Evolutionary conservation across 1,140 invertebrate species (phyloP), one percentile per base, ranked within the genome.

Genomic region (Batillaria attramentaria): DNA sequence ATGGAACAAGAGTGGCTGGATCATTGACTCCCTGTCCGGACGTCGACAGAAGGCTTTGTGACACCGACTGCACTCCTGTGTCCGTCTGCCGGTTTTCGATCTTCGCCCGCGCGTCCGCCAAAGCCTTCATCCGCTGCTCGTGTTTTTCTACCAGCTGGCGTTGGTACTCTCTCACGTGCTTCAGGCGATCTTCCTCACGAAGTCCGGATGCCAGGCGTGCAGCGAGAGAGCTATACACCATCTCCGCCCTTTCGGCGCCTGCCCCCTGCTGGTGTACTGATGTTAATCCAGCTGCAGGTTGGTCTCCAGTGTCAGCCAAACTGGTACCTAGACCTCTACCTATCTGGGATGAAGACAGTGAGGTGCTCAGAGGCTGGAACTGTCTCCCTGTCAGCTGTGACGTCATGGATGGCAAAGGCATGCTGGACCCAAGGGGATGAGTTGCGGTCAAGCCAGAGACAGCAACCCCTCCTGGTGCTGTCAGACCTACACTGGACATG

Each of bases 161-260:
- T 73, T 89, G 87, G 69, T 89, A 87, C 28, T 89, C 86, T 66
- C 83, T 80, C 1, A 89, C 83, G 39, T 83, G 85, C 57, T 75
- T 79, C 66, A 87, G 41, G 13, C 82, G 83, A 35, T 84, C 83
- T n/a, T 73, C 57, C 37, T 84, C 81, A 20, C 73, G 24, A 37
- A 39, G 3, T 10, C 73, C 57, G 3, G 54, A n/a, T n/a, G 10
- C 46, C 72, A 54, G 72, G n/a, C n/a, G n/a, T n/a, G n/a, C n/a
- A n/a, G n/a, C n/a, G n/a, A n/a, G n/a, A n/a, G n/a, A n/a, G n/a
- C n/a, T n/a, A n/a, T n/a, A n/a, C 57, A 62, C 3, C 0, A 8
- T 62, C 33, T 62, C 57, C 10, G 57, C n/a, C 57, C 57, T 62
- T 2, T 0, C 24, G n/a, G 57, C 13, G 33, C n/a, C n/a, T 62